Conservation (phyloP, 2,888 invertebrate genomes). For the Heliconius aoede region DNA sequence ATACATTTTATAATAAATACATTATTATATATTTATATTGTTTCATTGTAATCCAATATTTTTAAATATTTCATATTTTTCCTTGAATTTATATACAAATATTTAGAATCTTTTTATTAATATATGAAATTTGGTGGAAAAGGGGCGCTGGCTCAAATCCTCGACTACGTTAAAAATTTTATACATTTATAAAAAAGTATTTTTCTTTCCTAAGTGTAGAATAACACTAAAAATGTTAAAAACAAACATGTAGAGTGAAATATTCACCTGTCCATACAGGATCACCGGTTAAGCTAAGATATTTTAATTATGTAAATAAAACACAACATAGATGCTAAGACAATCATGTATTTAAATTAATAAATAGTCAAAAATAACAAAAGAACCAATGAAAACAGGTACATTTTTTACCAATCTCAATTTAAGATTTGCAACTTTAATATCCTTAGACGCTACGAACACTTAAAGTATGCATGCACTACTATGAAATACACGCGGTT, state of each 20-base stretch:
- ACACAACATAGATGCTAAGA: slow-evolving; percentile 78
- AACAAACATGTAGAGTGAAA: not conserved
- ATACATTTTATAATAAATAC: slow-evolving; percentile 82
- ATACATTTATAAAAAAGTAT: too few relatives aligned
- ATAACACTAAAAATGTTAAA: too few relatives aligned
- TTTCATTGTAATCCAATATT: slow-evolving; percentile 49
- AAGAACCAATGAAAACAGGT: slow-evolving; percentile 83
- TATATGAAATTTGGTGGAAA: too few relatives aligned
- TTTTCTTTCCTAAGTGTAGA: too few relatives aligned
- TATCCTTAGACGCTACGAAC: slow-evolving; percentile 82
- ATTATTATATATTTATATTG: slow-evolving; percentile 70
- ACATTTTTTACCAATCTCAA: slow-evolving; percentile 80
- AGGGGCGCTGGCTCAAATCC: too few relatives aligned
- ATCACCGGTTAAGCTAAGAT: not conserved
- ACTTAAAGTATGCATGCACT: slow-evolving; percentile 82
- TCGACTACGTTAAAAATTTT: too few relatives aligned
- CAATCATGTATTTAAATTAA: slow-evolving; percentile 80
- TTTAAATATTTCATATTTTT: slow-evolving; percentile 23
- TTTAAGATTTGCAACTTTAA: slow-evolving; percentile 76
- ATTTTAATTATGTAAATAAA: slow-evolving; percentile 54
- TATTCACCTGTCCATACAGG: not conserved
- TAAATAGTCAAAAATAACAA: slow-evolving; percentile 84
- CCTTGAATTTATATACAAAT: too few relatives aligned
- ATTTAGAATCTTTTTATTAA: too few relatives aligned
- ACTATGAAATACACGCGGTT: slow-evolving; percentile 73